Percentiles rank a stretch among this genome's conserved stretches.
Evolutionary conservation across 2,888 invertebrate genomes (phyloP).

Genomic region (Tetragonula carbonaria): DNA sequence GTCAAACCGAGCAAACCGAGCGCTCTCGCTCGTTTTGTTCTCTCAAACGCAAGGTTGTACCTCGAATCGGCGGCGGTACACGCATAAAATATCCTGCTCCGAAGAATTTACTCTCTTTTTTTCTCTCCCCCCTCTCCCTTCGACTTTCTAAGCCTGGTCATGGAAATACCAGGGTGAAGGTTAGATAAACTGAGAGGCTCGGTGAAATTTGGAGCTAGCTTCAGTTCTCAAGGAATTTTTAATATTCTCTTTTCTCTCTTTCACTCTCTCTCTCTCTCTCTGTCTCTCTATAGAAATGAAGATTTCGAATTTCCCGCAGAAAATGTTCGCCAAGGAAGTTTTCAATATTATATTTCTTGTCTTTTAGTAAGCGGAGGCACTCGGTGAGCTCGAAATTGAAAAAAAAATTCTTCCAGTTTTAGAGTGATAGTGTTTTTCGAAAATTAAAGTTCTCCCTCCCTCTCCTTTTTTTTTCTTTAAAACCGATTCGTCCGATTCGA

Average conservation of each 20-base stretch:
- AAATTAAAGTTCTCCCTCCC: no score
- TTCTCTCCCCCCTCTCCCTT: no score
- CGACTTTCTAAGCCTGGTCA: not conserved
- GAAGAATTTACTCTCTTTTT: not conserved
- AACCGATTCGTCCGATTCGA: no score
- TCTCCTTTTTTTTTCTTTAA: no score
- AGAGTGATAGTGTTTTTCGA: no score
- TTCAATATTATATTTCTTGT: no score
- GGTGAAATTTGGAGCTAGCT: not conserved
- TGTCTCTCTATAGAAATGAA: not conserved
- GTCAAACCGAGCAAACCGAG: constrained; percentile 28
- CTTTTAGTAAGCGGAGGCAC: no score
- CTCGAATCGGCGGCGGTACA: not conserved
- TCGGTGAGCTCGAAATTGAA: no score
- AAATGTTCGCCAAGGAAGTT: no score
- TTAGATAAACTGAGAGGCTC: not conserved
- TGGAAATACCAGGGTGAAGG: not conserved
- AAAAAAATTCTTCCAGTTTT: no score
- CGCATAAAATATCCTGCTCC: constrained; percentile 30
- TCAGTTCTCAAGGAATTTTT: not conserved
- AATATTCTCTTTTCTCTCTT: not conserved
- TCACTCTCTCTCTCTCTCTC: not conserved
- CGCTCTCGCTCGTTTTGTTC: no score
- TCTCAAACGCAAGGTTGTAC: not conserved
- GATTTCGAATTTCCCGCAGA: not conserved